Base-by-base conservation (phyloP, 2,888 invertebrate species). In the Eupithecia centaureata region DNA sequence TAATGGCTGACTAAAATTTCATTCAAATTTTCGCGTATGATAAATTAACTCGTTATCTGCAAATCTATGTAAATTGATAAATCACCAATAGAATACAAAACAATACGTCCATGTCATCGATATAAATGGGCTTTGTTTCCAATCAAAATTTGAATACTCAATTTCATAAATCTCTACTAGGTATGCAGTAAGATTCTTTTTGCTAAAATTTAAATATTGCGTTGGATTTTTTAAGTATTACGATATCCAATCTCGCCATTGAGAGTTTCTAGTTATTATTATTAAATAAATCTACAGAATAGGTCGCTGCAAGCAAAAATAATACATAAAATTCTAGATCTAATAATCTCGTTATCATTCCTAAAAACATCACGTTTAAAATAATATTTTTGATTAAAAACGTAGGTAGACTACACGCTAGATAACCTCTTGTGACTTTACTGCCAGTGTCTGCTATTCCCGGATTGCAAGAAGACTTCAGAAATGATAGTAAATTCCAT, bases 71-170 rank as follows among this genome's bases (percentile, higher is more conserved):
- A 25, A 52, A 28, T 54, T 54, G 28, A 54, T 54, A 28, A 28
- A 54, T 54, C 54, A 54, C 27, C 54, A 54, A 54, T 51, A 54
- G 28, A n/a, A 15, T 54, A 54, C 12, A 33, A 7, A 38, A 38
- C 38, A 8, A 30, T 28, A n/a, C 2, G 15, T 54, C 15, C 27
- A 30, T n/a, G 28, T 30, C 54, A 54, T 54, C 3, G 15, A 28
- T 28, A 54, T 28, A 54, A 30, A 54, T 30, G 54, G 30, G n/a
- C 54, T 54, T 30, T 54, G n/a, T 54, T 54, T 54, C 30, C 28
- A 54, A 54, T 54, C 15, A 27, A 28, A 28, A 28, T 54, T 1
- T 18, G 28, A 54, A 28, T n/a, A 28, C 15, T 2, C 27, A 8
- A 8, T 54, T 54, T 30, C 30, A 30, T 30, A 28, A 54, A 54